Conservation (phyloP, 2,797 vertebrate species). For the Malacoraja senta region DNA sequence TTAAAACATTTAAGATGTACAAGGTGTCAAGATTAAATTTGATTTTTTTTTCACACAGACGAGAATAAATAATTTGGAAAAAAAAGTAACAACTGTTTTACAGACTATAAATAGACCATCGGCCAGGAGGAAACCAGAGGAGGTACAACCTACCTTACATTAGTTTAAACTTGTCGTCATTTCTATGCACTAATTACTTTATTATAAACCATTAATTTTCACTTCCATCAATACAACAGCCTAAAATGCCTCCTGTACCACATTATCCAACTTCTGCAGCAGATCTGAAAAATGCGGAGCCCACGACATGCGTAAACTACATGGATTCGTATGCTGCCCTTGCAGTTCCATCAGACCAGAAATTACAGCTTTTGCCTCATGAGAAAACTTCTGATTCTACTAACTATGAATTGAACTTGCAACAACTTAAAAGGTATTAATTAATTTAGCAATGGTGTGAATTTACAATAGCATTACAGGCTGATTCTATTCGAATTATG, state of each 20-base stretch:
- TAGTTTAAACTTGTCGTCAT: background rate
- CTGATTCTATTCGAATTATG: background rate
- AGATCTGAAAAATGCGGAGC: background rate
- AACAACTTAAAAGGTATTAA: background rate
- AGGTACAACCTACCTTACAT: background rate
- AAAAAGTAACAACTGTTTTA: background rate
- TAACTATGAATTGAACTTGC: background rate
- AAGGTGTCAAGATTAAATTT: background rate
- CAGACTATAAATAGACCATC: background rate
- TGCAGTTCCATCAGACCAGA: background rate
- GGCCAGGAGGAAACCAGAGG: background rate
- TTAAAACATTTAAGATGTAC: background rate
- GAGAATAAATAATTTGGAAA: constrained; percentile 35
- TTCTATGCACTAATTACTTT: background rate
- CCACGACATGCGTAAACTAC: background rate
- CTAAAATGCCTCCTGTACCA: background rate
- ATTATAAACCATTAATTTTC: background rate
- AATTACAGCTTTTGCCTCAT: background rate
- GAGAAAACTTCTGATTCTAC: background rate
- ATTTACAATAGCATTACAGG: background rate
- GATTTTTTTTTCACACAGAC: constrained; percentile 18
- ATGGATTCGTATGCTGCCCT: background rate
- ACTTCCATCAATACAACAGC: background rate
- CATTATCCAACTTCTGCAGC: background rate
- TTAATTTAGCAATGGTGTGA: background rate